Evolutionary conservation across 1,140 invertebrate genomes (phyloP).

Genomic region (Drosophila ercepeae): DNA sequence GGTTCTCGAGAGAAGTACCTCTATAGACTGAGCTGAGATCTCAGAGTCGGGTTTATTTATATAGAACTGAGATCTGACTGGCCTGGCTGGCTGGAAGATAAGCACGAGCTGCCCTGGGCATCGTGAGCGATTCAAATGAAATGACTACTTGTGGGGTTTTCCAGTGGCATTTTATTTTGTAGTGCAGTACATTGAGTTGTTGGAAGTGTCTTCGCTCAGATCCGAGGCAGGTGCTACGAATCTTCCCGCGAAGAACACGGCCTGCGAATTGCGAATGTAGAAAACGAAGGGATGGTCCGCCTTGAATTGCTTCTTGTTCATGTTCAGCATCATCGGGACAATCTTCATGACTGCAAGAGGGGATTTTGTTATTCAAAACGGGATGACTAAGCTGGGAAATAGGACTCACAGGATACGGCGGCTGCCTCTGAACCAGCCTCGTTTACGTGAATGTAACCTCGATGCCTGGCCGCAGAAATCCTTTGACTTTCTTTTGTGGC

Average conservation of each 20-base stretch:
- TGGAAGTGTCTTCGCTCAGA: background rate
- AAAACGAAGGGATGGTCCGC: constrained; percentile 80
- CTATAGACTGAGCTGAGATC: constrained; percentile 10
- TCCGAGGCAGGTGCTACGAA: constrained; percentile 23
- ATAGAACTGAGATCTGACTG: background rate
- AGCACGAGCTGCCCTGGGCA: background rate
- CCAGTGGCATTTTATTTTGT: constrained; percentile 20
- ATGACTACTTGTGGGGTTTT: constrained; percentile 20
- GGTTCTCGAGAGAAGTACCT: constrained; percentile 6
- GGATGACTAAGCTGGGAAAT: background rate
- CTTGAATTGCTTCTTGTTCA: constrained; percentile 63
- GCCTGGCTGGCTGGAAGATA: background rate
- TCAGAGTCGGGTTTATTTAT: constrained; percentile 22
- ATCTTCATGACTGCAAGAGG: constrained; percentile 66
- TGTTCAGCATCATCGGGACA: constrained; percentile 69
- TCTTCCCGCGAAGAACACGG: constrained; percentile 69
- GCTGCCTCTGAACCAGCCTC: constrained; percentile 92
- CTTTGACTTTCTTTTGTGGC: constrained; percentile 77
- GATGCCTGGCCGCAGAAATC: constrained; percentile 87
- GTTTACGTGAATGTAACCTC: constrained; percentile 90
- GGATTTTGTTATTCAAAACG: background rate
- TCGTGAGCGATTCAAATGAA: constrained; percentile 13
- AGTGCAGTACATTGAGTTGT: background rate
- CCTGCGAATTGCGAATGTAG: constrained; percentile 54
- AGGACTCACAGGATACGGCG: constrained; percentile 87